Conservation (phyloP, 1,140 invertebrate genomes). For the Xylocopa sonorina region DNA sequence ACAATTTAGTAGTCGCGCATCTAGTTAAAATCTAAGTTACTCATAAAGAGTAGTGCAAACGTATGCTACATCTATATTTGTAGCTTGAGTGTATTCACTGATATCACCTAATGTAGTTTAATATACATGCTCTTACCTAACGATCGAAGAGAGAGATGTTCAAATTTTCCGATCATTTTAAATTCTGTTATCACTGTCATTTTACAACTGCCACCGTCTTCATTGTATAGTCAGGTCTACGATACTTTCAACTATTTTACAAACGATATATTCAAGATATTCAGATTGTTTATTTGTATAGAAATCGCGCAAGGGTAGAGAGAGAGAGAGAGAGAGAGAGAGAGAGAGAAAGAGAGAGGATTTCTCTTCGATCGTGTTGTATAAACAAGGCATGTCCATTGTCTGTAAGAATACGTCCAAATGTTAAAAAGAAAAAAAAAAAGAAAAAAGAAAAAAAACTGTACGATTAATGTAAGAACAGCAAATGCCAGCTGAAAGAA, state of each 20-base stretch:
- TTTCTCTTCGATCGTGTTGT: constrained; percentile 44
- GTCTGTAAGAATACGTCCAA: constrained; percentile 71
- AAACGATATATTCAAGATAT: neutral
- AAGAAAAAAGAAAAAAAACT: constrained; percentile 61
- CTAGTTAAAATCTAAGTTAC: constrained; percentile 64
- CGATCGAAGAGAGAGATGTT: constrained; percentile 27
- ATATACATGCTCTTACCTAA: neutral
- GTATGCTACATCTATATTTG: constrained; percentile 66
- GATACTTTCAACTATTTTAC: neutral
- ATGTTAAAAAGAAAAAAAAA: constrained; percentile 56
- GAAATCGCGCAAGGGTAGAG: too few species aligned
- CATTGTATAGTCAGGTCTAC: neutral
- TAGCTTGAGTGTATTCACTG: constrained; percentile 68
- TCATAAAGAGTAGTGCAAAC: constrained; percentile 54
- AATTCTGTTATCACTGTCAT: neutral
- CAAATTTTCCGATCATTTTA: neutral
- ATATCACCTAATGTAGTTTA: constrained; percentile 55
- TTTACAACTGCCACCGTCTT: constrained; percentile 19
- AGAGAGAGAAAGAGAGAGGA: neutral
- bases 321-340: too few species aligned
- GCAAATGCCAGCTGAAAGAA: constrained; percentile 42
- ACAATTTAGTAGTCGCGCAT: constrained; percentile 58
- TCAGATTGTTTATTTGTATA: too few species aligned
- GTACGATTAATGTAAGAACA: constrained; percentile 23
- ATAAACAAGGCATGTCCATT: constrained; percentile 59